Evolutionary conservation across 2,113 vertebrate genomes (phyloP).

Genomic region (Hylia prasina): DNA sequence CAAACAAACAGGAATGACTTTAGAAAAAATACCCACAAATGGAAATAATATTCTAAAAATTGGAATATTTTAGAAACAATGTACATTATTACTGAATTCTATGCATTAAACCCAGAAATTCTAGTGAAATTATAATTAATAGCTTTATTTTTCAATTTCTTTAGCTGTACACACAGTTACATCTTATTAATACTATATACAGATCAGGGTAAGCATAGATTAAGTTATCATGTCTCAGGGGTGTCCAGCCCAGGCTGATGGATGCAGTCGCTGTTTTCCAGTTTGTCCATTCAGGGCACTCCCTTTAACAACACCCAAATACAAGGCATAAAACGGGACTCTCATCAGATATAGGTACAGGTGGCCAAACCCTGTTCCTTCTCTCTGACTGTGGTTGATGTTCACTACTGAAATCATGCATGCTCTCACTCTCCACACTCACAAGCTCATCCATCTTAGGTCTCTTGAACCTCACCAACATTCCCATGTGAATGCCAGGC

Average conservation of each 20-base stretch:
- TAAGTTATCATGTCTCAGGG: neutral
- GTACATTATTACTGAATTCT: neutral
- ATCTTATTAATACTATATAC: neutral
- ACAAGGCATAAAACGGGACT: neutral
- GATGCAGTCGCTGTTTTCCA: fast-evolving
- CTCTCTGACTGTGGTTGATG: neutral
- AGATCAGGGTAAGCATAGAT: neutral
- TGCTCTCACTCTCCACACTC: neutral
- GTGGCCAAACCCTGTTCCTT: neutral
- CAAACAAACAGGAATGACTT: neutral
- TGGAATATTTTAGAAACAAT: neutral
- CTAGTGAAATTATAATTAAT: neutral
- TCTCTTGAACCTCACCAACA: neutral
- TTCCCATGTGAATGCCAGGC: neutral
- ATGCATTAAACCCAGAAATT: neutral
- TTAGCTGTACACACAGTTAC: neutral
- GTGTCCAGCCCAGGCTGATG: neutral
- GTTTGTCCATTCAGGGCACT: neutral
- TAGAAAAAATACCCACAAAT: neutral
- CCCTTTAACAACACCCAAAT: neutral
- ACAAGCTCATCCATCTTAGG: fast-evolving
- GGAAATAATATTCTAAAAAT: neutral
- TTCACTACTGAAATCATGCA: neutral
- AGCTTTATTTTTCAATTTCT: neutral
- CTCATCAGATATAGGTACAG: neutral